Conservation (phyloP, 2,888 invertebrate genomes). For the Dorcus parallelipipedus region DNA sequence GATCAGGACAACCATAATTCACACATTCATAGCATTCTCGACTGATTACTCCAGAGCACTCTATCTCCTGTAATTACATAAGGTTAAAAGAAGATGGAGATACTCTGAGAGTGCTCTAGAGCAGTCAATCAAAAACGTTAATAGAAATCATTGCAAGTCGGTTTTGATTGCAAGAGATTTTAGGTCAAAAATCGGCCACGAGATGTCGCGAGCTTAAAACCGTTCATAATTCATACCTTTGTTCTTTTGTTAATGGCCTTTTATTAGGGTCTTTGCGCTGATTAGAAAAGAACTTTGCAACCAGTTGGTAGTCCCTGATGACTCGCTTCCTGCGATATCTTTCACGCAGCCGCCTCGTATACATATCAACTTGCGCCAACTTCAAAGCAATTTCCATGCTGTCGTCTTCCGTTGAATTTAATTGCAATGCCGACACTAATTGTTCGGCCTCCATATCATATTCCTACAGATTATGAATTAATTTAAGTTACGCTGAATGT, state of each 20-base stretch:
- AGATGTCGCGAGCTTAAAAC: no score
- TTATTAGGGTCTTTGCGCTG: constrained; percentile 46
- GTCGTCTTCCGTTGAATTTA: constrained; percentile 80
- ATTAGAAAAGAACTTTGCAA: constrained; percentile 77
- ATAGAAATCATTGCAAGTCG: no score
- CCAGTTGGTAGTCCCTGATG: constrained; percentile 86
- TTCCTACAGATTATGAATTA: constrained; percentile 59
- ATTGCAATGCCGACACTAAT: constrained; percentile 77
- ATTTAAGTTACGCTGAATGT: not conserved
- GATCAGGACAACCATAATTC: no score
- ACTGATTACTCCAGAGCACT: no score
- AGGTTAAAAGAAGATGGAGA: no score
- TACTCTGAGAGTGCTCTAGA: no score
- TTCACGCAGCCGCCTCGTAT: constrained; percentile 78
- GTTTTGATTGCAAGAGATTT: no score
- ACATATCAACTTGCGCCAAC: constrained; percentile 90
- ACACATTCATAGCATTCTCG: no score
- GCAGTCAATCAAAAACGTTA: no score
- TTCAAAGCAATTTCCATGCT: constrained; percentile 88
- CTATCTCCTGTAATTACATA: no score
- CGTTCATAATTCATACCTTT: constrained; percentile 54
- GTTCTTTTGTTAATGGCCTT: constrained; percentile 67
- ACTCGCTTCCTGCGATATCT: constrained; percentile 85
- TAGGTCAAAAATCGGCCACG: no score
- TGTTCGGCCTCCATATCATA: constrained; percentile 89